Conservation (phyloP, 2,888 invertebrate species). For the Chymomyza procnemis region DNA sequence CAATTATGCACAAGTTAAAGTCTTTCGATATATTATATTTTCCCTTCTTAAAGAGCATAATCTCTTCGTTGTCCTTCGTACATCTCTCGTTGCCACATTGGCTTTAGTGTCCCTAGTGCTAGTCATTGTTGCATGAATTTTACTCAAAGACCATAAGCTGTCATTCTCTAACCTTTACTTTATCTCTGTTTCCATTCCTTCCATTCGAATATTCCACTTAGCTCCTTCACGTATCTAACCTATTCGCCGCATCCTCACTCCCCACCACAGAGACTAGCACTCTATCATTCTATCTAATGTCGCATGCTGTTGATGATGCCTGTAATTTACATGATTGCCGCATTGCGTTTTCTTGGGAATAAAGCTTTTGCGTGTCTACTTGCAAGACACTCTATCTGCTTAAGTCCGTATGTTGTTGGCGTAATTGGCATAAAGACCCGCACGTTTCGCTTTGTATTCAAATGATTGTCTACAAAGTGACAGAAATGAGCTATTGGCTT, state of each 20-base stretch:
- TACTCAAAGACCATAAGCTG: background rate
- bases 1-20: no score
- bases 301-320: slow-evolving; percentile 30
- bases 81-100: background rate
- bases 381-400: background rate
- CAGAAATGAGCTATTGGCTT: slow-evolving; percentile 22
- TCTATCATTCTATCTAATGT: background rate
- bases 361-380: background rate
- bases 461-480: slow-evolving; percentile 48
- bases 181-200: background rate
- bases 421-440: slow-evolving; percentile 48
- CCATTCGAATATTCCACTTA: background rate
- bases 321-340: slow-evolving; percentile 74
- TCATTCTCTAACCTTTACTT: background rate
- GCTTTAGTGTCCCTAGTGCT: background rate
- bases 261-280: background rate
- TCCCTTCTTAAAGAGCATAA: background rate
- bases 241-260: background rate
- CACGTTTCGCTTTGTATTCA: slow-evolving; percentile 39
- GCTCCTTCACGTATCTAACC: no score
- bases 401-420: background rate
- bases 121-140: background rate
- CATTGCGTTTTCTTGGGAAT: slow-evolving; percentile 63
- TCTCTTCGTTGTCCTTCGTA: background rate
- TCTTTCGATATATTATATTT: background rate